phyloP scores from a whole-genome alignment of 2,797 vertebrate genomes.

The Pitangus sulphuratus region DNA sequence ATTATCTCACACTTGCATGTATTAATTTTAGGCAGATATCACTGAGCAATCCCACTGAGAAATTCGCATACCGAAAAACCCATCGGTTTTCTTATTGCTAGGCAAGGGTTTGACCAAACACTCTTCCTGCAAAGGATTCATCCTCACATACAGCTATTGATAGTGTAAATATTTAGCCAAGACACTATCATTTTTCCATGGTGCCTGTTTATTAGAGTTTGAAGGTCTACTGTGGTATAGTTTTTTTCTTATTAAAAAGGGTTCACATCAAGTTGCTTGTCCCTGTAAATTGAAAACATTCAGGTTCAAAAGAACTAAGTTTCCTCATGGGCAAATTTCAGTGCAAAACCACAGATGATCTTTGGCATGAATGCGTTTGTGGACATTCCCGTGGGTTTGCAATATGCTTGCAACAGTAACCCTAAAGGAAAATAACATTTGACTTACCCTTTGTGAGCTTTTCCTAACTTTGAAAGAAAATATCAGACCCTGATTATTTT shows the following conservation, averaged over 20 bases:
- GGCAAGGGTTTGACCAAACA: slow-evolving; percentile 46
- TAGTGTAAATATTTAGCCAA: slow-evolving; percentile 46
- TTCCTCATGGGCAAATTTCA: slow-evolving; percentile 61
- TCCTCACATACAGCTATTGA: slow-evolving; percentile 8
- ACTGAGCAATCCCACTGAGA: background rate
- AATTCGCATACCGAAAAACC: background rate
- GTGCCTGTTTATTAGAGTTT: slow-evolving; percentile 4
- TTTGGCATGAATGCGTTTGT: slow-evolving; percentile 41
- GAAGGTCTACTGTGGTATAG: background rate
- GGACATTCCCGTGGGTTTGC: slow-evolving; percentile 47
- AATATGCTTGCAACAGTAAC: slow-evolving; percentile 57
- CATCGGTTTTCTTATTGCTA: slow-evolving; percentile 18
- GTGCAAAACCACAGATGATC: slow-evolving; percentile 43
- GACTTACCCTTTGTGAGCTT: background rate
- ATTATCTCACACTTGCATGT: background rate
- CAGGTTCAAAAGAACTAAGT: slow-evolving; percentile 47
- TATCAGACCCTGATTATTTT: background rate
- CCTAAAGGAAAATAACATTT: slow-evolving; percentile 41
- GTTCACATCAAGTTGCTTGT: slow-evolving; percentile 23
- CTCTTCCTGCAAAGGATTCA: background rate
- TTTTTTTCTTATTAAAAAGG: background rate
- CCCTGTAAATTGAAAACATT: slow-evolving; percentile 53
- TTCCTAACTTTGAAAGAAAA: slow-evolving; percentile 34
- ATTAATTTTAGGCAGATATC: slow-evolving; percentile 9
- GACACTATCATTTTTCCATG: slow-evolving; percentile 13